Evolutionary conservation across 2,113 vertebrate genomes (phyloP).

Genomic region (Numenius arquata): DNA sequence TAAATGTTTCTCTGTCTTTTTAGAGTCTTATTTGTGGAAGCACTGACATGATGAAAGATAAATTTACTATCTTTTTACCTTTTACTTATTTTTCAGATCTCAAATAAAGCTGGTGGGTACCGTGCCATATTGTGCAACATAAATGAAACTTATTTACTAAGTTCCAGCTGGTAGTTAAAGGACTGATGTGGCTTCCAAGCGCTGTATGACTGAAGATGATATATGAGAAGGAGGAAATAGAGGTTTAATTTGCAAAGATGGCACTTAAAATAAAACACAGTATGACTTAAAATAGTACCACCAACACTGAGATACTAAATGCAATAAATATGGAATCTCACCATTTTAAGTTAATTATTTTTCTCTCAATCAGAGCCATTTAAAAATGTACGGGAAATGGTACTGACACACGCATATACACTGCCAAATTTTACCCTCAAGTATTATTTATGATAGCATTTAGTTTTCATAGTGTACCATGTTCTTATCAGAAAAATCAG

Average conservation of each 20-base stretch:
- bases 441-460: background rate
- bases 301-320: background rate
- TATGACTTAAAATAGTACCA: background rate
- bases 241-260: constrained; percentile 8
- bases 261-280: background rate
- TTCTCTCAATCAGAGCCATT: background rate
- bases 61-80: background rate
- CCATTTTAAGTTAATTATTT: background rate
- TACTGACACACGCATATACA: background rate
- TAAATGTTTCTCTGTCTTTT: background rate
- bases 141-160: background rate
- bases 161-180: background rate
- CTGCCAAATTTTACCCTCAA: background rate
- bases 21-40: background rate
- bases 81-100: background rate
- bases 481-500: constrained; percentile 45
- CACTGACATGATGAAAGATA: background rate
- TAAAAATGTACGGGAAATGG: background rate
- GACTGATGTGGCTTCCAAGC: background rate
- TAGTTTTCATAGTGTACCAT: background rate
- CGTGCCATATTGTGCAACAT: background rate
- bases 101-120: background rate
- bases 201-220: background rate
- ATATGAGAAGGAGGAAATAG: background rate
- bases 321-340: background rate